Evolutionary conservation across 2,888 invertebrate genomes (phyloP), one percentile per base, ranked within the genome.

Genomic region (Amblyjoppa fuscipennis): DNA sequence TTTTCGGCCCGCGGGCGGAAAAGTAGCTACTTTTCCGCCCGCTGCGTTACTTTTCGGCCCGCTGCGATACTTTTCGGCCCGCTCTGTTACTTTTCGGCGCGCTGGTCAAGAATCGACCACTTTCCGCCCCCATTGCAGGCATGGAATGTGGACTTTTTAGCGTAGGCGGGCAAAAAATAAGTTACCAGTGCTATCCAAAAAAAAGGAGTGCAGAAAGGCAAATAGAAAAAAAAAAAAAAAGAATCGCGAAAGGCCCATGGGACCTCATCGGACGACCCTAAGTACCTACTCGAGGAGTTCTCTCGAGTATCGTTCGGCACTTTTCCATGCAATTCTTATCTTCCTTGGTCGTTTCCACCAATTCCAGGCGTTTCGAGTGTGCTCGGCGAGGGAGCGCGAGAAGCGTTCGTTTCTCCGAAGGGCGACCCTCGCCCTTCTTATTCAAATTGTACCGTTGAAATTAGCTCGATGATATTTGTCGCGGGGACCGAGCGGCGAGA

Each of bases 331-430:
- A 66, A 81, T 78, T 73, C 51, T 66, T n/a, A 45, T 64, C 38
- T 81, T 80, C 85, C 82, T 68, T 80, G 84, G 84, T 74, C 77
- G 77, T 81, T 86, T 86, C 31, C 81, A 86, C 86, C 86, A 83
- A 81, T 86, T 83, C 66, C 83, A 85, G 85, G 71, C 85, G 28
- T 69, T 83, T 85, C 83, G 74, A 86, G 86, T 81, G 74, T 80
- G 76, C 78, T 70, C 56, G 71, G 81, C 59, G 64, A 68, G 66
- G 79, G 56, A 59, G 49, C n/a, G 74, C 56, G 77, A 78, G 71
- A 70, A 80, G 64, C 61, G 75, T 51, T 73, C 45, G 64, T 64
- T 64, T 45, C 59, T 28, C 45, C 68, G 51, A 61, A 77, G 71
- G 56, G 66, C 74, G 51, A 81, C 80, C 80, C 82, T 80, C 76